Evolutionary conservation across 2,113 vertebrate genomes (phyloP), one percentile per base, ranked within the genome.

Genomic region (Cyanoramphus novaezelandiae): DNA sequence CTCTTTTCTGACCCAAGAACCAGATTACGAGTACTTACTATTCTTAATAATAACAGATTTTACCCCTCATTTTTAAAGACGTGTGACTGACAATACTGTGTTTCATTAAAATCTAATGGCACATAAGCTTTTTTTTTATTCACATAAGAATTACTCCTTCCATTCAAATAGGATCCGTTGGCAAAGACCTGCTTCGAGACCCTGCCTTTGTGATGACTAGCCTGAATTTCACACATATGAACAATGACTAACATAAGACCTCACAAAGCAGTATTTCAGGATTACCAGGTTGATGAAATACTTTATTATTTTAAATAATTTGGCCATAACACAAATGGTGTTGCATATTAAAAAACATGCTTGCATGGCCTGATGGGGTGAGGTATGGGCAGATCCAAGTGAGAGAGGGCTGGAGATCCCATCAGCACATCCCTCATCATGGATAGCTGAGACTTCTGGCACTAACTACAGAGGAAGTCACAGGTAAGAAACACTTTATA

Each of bases 291-390:
- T 55, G 78, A 5, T 39, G 29, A 77, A 92, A 86, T 75, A 27
- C 50, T 71, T 77, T 7, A 4, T 37, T 63, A 21, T 55, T 72
- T 69, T 21, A 3, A 85, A 47, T 25, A 44, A 53, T 29, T 63
- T 63, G 37, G 37, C 67, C 43, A 20, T 17, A 62, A 55, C 25
- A 28, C 37, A 39, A 82, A 37, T 3, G 60, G 8, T 8, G 65
- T 7, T 75, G 62, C 59, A 9, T 11, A 7, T 25, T 27, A 46
- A 62, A 46, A 62, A 72, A 35, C 21, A 7, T 1, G 25, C 9
- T 4, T 29, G 13, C 9, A 10, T 0, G 2, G 35, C 33, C 13
- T 31, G 1, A 11, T 1, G 17, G 49, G 28, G 7, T 28, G 39
- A 31, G 37, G 21, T 9, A 13, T 1, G 47, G 44, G 9, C 6